Evolutionary conservation across 1,140 invertebrate species (phyloP).

Genomic region (Drosophila seguyi): DNA sequence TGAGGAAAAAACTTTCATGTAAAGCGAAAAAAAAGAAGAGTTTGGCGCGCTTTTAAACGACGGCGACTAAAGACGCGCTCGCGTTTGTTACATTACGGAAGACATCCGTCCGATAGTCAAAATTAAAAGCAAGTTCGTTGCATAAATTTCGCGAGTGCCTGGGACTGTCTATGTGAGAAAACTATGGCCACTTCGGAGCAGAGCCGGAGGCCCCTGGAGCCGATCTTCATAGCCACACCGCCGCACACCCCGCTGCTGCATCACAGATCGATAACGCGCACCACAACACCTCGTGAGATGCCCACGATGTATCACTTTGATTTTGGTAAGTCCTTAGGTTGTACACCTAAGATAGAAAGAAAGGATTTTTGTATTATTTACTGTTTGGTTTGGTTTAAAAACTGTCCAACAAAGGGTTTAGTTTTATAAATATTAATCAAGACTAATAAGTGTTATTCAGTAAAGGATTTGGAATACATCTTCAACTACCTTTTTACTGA

Average conservation of each 20-base stretch:
- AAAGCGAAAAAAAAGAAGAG: slow-evolving; percentile 26
- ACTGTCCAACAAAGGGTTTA: neutral
- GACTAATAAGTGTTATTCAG: neutral
- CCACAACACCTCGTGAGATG: slow-evolving; percentile 71
- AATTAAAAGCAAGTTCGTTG: slow-evolving; percentile 63
- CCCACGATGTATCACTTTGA: slow-evolving; percentile 79
- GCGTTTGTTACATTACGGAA: no score
- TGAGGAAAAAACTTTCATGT: slow-evolving; percentile 59
- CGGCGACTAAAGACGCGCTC: slow-evolving; percentile 57
- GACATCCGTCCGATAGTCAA: slow-evolving; percentile 29
- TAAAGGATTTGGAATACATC: neutral
- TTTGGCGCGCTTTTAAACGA: slow-evolving; percentile 65
- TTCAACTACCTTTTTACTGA: neutral
- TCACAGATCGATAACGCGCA: slow-evolving; percentile 59
- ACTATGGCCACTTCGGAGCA: slow-evolving; percentile 55
- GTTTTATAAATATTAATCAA: no score
- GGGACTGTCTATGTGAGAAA: slow-evolving; percentile 41
- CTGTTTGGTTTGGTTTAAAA: neutral
- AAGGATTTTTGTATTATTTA: no score
- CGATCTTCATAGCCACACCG: slow-evolving; percentile 71
- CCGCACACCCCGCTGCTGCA: slow-evolving; percentile 49
- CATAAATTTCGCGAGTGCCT: slow-evolving; percentile 60
- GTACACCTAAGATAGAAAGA: no score
- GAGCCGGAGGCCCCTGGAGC: slow-evolving; percentile 56
- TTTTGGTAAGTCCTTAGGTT: slow-evolving; percentile 54